Percentiles rank a stretch among this genome's conserved stretches.
Evolutionary conservation across 2,888 invertebrate species (phyloP).

Genomic region (Dusona sp.): DNA sequence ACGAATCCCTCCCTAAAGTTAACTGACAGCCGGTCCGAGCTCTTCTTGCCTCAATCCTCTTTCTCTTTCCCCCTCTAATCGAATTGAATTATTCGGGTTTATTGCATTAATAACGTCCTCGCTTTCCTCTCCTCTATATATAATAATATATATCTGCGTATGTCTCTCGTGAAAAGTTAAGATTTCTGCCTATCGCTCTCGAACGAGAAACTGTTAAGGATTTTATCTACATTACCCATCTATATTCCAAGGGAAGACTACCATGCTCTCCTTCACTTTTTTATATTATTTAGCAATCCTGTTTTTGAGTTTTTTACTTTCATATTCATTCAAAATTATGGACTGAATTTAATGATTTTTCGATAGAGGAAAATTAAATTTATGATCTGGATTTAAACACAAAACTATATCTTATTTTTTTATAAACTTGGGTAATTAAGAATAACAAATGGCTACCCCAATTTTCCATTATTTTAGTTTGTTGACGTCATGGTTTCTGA

Average conservation of each 20-base stretch:
- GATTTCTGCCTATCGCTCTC: slow-evolving; percentile 74
- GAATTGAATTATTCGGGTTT: slow-evolving; percentile 74
- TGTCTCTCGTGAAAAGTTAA: slow-evolving; percentile 74
- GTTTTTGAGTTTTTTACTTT: background rate
- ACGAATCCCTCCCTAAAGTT: slow-evolving; percentile 70
- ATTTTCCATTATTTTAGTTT: no score
- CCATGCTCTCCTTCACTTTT: background rate
- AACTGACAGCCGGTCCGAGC: slow-evolving; percentile 76
- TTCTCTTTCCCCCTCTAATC: slow-evolving; percentile 50
- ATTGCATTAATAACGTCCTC: slow-evolving; percentile 78
- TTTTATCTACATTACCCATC: slow-evolving; percentile 33
- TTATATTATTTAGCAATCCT: background rate
- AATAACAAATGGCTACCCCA: no score
- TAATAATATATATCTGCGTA: background rate
- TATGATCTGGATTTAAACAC: background rate
- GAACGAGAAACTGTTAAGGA: slow-evolving; percentile 59
- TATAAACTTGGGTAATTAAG: no score
- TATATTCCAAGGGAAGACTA: background rate
- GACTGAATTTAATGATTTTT: background rate
- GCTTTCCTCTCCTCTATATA: slow-evolving; percentile 19
- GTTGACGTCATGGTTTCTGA: no score
- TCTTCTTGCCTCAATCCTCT: slow-evolving; percentile 37
- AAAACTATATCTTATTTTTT: no score
- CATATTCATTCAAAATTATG: background rate
- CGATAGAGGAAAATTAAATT: background rate